A percentile compares a stretch with the other conserved stretches of the same genome.
Evolutionary conservation across 2,888 invertebrate species (phyloP).

Genomic region (Mantis religiosa): DNA sequence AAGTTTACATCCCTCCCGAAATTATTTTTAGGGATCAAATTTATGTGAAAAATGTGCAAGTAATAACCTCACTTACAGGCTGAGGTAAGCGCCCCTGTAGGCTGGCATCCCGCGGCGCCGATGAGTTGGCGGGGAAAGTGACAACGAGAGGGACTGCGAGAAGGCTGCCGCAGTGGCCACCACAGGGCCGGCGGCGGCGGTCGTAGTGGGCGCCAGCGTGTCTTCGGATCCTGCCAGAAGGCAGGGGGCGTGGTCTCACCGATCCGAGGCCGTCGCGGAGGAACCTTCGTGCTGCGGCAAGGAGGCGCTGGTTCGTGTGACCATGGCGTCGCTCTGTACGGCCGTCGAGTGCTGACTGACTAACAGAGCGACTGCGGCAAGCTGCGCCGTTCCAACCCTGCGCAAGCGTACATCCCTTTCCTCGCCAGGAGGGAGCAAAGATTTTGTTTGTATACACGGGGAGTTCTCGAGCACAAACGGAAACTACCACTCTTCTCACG

Average conservation of each 20-base stretch:
- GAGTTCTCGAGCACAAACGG: not conserved
- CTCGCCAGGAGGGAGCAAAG: not conserved
- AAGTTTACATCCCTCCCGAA: too few relatives aligned
- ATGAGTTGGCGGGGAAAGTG: constrained; percentile 37
- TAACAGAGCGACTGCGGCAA: not conserved
- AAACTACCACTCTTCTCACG: not conserved
- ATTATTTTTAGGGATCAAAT: too few relatives aligned
- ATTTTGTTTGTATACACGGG: not conserved
- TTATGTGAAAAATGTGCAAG: not conserved
- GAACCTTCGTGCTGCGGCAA: not conserved
- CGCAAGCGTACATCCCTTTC: not conserved
- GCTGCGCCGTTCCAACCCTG: not conserved
- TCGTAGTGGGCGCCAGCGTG: constrained; percentile 14
- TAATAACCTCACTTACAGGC: constrained; percentile 35
- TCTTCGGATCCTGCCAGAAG: not conserved
- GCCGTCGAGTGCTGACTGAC: not conserved
- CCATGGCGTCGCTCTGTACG: constrained; percentile 1
- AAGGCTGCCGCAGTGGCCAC: constrained; percentile 19
- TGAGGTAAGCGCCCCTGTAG: constrained; percentile 36
- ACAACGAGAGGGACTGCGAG: constrained; percentile 34
- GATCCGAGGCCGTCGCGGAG: not conserved
- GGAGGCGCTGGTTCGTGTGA: not conserved
- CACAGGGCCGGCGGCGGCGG: constrained; percentile 14
- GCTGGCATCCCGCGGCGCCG: constrained; percentile 37
- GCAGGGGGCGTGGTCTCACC: constrained; percentile 24